Evolutionary conservation across 2,888 invertebrate genomes (phyloP).

Genomic region (Plebejus anna): DNA sequence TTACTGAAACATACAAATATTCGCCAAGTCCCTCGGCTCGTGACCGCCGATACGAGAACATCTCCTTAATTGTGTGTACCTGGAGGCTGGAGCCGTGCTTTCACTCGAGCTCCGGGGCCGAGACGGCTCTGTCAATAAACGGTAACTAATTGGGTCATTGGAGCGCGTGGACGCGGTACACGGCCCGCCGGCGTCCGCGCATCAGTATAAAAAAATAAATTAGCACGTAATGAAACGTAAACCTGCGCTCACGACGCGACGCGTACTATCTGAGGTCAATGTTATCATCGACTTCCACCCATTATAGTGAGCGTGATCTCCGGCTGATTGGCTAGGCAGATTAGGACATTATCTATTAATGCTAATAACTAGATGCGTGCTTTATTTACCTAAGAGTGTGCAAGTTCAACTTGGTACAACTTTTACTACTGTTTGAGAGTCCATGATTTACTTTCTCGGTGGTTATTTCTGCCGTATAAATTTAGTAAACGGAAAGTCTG

Average conservation of each 20-base stretch:
- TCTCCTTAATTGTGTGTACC: constrained; percentile 17
- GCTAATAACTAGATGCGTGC: neutral
- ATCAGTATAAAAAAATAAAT: constrained; percentile 40
- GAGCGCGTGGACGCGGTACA: constrained; percentile 64
- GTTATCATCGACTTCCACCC: neutral
- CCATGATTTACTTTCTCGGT: constrained; percentile 6
- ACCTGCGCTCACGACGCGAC: constrained; percentile 10
- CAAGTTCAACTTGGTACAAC: neutral
- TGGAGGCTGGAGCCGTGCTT: constrained; percentile 38
- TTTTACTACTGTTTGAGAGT: neutral
- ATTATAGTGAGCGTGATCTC: constrained; percentile 17
- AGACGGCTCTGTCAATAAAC: constrained; percentile 74
- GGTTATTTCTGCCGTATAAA: constrained; percentile 17
- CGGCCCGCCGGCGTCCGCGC: constrained; percentile 54
- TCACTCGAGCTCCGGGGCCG: constrained; percentile 64
- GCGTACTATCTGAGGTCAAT: constrained; percentile 21
- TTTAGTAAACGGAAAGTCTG: constrained; percentile 45
- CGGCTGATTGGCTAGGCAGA: neutral
- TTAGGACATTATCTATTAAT: neutral
- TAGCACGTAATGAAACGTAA: constrained; percentile 33
- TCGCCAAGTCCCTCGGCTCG: neutral
- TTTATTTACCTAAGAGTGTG: neutral
- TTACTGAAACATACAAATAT: neutral
- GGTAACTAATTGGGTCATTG: constrained; percentile 72
- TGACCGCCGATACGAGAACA: neutral